A percentile compares a stretch with the other conserved stretches of the same genome.
Evolutionary conservation across 2,113 vertebrate genomes (phyloP).

Genomic region (Chamaea fasciata): DNA sequence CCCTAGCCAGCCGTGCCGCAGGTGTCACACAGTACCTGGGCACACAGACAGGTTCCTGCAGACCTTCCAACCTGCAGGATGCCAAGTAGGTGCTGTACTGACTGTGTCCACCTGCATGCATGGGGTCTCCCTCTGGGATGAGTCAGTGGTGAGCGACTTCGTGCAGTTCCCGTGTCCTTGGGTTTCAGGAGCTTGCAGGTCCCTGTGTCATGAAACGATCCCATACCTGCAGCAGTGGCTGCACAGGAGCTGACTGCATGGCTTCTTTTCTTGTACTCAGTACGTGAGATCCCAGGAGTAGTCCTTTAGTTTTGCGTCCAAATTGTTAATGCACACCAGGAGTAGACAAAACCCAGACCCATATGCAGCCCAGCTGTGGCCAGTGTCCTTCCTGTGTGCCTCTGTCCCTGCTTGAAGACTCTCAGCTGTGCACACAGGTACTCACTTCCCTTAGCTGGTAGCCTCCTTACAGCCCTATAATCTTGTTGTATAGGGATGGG

Average conservation of each 20-base stretch:
- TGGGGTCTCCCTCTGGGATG: background rate
- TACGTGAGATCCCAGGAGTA: fast-evolving
- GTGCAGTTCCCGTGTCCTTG: fast-evolving
- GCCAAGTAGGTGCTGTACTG: background rate
- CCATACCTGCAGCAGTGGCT: background rate
- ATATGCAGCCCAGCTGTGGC: background rate
- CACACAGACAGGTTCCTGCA: background rate
- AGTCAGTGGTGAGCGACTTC: background rate
- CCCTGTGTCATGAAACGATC: fast-evolving
- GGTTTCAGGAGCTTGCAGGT: background rate
- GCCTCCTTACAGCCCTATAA: background rate
- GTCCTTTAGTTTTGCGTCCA: background rate
- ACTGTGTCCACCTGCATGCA: background rate
- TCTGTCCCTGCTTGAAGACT: background rate
- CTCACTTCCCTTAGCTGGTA: background rate
- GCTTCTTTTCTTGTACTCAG: background rate
- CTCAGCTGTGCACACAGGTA: background rate
- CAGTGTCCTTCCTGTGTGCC: background rate
- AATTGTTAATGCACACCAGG: background rate
- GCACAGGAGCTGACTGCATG: background rate
- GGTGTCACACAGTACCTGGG: background rate
- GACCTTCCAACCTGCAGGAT: background rate
- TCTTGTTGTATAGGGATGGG: fast-evolving
- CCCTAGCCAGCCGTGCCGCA: fast-evolving
- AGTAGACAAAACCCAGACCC: background rate